Conservation (phyloP, 2,888 invertebrate genomes). For the Dasypogon diadema region DNA sequence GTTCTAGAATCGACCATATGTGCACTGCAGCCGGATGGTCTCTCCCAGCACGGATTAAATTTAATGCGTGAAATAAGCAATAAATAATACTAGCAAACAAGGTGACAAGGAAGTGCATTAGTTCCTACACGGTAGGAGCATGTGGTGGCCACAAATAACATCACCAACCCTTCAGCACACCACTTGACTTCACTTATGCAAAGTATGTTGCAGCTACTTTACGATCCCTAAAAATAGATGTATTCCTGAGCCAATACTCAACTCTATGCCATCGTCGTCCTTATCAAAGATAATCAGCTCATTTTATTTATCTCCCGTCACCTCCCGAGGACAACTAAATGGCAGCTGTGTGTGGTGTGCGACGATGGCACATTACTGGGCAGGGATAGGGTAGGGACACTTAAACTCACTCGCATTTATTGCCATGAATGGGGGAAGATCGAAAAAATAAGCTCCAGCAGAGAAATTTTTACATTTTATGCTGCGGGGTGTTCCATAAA, state of each 20-base stretch:
- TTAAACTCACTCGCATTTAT: conserved; percentile 25
- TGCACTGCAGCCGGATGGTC: not conserved
- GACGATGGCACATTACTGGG: conserved; percentile 13
- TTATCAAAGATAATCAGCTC: conserved; percentile 50
- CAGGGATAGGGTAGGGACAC: not conserved
- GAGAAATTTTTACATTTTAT: conserved; percentile 44
- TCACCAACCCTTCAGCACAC: conserved; percentile 7
- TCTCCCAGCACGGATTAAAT: conserved; percentile 11
- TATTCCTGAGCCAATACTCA: not conserved
- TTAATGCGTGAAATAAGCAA: conserved; percentile 21
- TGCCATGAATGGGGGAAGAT: not conserved
- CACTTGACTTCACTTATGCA: not conserved
- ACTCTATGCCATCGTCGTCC: conserved; percentile 7
- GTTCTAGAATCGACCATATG: conserved; percentile 33
- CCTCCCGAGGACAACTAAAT: conserved; percentile 22
- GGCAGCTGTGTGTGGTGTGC: not conserved
- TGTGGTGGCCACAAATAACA: conserved; percentile 2
- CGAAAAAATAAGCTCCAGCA: conserved; percentile 5
- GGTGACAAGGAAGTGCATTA: conserved; percentile 48
- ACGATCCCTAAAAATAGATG: conserved; percentile 38
- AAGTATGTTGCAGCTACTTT: conserved; percentile 9
- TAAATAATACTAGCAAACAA: conserved; percentile 44
- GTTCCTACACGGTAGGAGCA: not conserved
- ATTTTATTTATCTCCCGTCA: conserved; percentile 42
- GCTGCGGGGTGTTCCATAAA: conserved; percentile 44